These are phyloP conservation scores for Loripinus fragilis DNA, from an alignment of 2,888 invertebrate genomes.

Conservation along the genomic window DNA sequence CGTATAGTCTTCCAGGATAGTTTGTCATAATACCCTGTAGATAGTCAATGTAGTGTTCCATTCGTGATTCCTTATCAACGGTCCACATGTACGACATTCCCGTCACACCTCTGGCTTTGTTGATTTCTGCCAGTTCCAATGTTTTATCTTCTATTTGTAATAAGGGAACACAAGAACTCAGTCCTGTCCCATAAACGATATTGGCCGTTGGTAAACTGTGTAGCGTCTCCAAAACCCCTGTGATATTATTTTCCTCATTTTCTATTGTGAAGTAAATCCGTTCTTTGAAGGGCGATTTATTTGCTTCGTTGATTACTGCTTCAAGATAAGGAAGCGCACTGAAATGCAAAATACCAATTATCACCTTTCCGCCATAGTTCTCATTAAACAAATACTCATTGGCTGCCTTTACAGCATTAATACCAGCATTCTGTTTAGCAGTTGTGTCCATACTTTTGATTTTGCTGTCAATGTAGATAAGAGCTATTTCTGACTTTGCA, in stretches of 20 bases:
- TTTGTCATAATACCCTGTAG: constrained; percentile 29
- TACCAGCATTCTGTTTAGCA: constrained; percentile 20
- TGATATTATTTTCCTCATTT: constrained; percentile 23
- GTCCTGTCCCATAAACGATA: constrained; percentile 26
- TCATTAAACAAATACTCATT: constrained; percentile 1
- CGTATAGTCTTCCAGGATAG: constrained; percentile 17
- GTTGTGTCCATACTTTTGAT: constrained; percentile 12
- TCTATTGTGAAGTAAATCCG: constrained; percentile 31
- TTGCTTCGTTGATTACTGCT: constrained; percentile 10
- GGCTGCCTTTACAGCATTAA: not conserved
- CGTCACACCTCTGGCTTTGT: constrained; percentile 20
- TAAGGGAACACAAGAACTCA: constrained; percentile 11
- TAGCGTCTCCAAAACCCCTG: not conserved
- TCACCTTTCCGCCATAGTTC: constrained; percentile 25
- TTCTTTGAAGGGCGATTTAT: not conserved
- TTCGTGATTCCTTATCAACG: constrained; percentile 20
- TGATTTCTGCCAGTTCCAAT: constrained; percentile 20
- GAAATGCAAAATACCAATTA: constrained; percentile 19
- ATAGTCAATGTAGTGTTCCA: constrained; percentile 8
- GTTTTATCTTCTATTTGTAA: constrained; percentile 8
- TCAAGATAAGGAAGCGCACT: constrained; percentile 20
- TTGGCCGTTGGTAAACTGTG: constrained; percentile 25
- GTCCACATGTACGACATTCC: constrained; percentile 30
- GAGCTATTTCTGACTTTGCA: constrained; percentile 4
- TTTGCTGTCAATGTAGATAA: constrained; percentile 27